Evolutionary conservation across 2,888 invertebrate genomes (phyloP), one percentile per base, ranked within the genome.

Genomic region (Erebia aethiops): DNA sequence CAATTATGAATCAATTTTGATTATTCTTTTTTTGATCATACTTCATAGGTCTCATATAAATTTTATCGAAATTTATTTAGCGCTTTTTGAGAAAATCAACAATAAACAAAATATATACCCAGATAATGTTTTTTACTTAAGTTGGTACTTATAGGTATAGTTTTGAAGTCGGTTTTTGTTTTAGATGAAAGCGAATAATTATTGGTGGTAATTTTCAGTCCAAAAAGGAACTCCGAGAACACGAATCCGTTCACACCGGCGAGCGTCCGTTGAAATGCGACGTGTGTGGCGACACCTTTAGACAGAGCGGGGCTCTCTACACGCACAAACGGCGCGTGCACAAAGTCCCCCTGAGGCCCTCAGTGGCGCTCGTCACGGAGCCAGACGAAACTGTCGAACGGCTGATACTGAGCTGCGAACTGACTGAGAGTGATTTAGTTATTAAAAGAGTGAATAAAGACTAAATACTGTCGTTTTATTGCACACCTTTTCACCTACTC

Each of bases 221-320:
- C 3, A 62, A 62, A 18, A 62, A 49, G 21, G 62, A 62, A 0
- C 62, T 62, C 8, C 62, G 62, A 14, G 62, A 62, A 21, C 62
- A 62, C 49, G 62, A 62, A 14, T 49, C 14, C 1, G 62, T 62
- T 18, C 62, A 62, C 62, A 62, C 62, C 2, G 62, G 62, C 62
- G 62, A 62, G 14, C 62, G 62, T 1, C 62, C 62, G 46, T 21
- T 62, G 13, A 62, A 62, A 8, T 62, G 62, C 21, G 49, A 62
- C 49, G 46, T 62, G 46, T 62, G 62, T 21, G 62, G 62, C 5
- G 62, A 62, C 62, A 49, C 62, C 9, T 62, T 62, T 21, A 18
- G 62, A 14, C 62, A 62, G 60, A 60, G 60, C 41, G 60, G 60
- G 41, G 60, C 60, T 2, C 9, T 60, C 10, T 60, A 60, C 60